These are phyloP conservation scores for Bolborhynchus lineola DNA, from an alignment of 2,113 vertebrate species.

Conservation along the genomic window DNA sequence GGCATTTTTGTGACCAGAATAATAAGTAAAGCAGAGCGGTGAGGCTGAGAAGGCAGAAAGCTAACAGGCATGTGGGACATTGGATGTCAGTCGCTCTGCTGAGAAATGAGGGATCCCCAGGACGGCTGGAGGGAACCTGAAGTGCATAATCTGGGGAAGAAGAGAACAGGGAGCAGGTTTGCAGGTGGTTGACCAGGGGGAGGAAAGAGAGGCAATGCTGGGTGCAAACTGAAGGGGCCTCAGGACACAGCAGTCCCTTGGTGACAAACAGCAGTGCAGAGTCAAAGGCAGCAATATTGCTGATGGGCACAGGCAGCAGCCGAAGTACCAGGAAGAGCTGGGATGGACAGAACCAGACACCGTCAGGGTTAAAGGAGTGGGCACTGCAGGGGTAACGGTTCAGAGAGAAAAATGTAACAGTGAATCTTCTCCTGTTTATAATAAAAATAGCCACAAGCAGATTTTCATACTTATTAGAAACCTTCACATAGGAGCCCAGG, in stretches of 20 bases:
- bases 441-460: not conserved
- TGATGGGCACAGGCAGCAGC: not conserved
- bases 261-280: not conserved
- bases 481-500: not conserved
- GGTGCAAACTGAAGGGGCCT: not conserved
- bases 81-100: not conserved
- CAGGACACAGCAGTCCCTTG: not conserved
- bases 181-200: not conserved
- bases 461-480: not conserved
- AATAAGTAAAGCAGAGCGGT: not conserved
- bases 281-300: not conserved
- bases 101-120: not conserved
- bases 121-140: not conserved
- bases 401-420: not conserved
- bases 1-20: not conserved
- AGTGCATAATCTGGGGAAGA: not conserved
- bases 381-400: not conserved
- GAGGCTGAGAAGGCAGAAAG: not conserved
- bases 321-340: not conserved
- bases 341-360: not conserved
- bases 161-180: not conserved
- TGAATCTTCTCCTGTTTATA: not conserved
- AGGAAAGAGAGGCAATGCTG: not conserved
- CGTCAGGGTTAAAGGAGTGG: not conserved
- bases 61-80: not conserved